phyloP scores from a whole-genome alignment of 2,797 vertebrate species.

The Arrhamphus sclerolepis region DNA sequence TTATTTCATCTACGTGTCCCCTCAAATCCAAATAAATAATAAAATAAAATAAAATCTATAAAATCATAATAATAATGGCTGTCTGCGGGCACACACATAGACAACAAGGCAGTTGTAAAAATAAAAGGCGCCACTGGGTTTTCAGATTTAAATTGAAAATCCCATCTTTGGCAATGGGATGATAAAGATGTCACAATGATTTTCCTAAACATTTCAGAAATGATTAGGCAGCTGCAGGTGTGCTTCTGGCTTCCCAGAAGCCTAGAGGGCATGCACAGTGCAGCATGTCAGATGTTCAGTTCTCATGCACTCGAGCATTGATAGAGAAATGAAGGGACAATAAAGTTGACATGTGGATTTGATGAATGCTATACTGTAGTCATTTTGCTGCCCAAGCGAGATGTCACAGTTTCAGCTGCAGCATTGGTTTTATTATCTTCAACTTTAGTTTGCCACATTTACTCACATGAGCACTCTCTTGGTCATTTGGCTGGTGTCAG shows the following conservation, averaged over 20 bases:
- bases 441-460: slow-evolving; percentile 41
- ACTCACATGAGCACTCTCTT: slow-evolving; percentile 48
- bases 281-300: slow-evolving; percentile 43
- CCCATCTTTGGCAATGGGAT: slow-evolving; percentile 33
- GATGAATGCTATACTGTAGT: background rate
- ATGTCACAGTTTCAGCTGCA: slow-evolving; percentile 33
- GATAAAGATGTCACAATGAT: slow-evolving; percentile 52
- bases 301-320: slow-evolving; percentile 26
- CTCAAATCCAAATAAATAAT: slow-evolving; percentile 52
- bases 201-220: slow-evolving; percentile 49
- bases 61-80: no score
- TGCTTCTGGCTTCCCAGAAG: slow-evolving; percentile 30
- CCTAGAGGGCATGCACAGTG: slow-evolving; percentile 44
- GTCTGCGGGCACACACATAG: slow-evolving; percentile 30
- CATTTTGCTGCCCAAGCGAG: slow-evolving; percentile 30
- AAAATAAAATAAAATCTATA: no score
- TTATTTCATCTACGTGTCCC: slow-evolving; percentile 69
- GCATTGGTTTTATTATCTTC: slow-evolving; percentile 41
- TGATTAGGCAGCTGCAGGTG: slow-evolving; percentile 64
- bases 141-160: slow-evolving; percentile 22
- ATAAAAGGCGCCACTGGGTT: slow-evolving; percentile 4
- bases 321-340: slow-evolving; percentile 18
- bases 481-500: slow-evolving; percentile 68
- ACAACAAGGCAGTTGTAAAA: slow-evolving; percentile 4
- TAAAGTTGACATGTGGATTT: slow-evolving; percentile 34